Evolutionary conservation across 2,113 vertebrate species (phyloP).

Genomic region (Anguilla japonica): DNA sequence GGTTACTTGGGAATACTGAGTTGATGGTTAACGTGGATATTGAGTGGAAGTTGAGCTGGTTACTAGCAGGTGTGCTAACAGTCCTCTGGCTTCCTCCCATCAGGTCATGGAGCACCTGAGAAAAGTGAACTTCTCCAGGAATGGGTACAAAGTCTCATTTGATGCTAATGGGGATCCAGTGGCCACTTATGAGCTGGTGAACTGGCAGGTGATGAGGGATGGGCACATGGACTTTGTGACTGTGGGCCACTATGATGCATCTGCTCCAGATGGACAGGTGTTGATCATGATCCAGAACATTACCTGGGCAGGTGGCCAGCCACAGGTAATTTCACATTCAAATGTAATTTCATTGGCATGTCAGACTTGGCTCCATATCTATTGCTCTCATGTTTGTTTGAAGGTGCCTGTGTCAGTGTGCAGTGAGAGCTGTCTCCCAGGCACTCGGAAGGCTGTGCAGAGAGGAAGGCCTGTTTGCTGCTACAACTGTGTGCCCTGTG

Average conservation of each 20-base stretch:
- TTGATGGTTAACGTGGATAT: too few relatives aligned
- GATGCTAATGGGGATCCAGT: constrained; percentile 64
- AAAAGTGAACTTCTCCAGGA: constrained; percentile 52
- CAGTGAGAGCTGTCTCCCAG: constrained; percentile 56
- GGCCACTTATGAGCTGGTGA: constrained; percentile 62
- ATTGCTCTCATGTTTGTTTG: background rate
- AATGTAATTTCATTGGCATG: too few relatives aligned
- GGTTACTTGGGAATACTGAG: too few relatives aligned
- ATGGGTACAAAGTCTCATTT: constrained; percentile 60
- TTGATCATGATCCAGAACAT: constrained; percentile 19
- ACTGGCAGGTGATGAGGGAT: constrained; percentile 47
- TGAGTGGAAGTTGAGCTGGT: background rate
- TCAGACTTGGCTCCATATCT: background rate
- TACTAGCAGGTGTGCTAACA: background rate
- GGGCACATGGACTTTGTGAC: too few relatives aligned
- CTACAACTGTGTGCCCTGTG: constrained; percentile 61
- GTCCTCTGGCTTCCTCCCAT: too few relatives aligned
- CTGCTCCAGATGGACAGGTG: constrained; percentile 39
- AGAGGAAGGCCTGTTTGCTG: constrained; percentile 64
- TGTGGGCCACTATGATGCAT: too few relatives aligned
- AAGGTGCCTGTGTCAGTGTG: constrained; percentile 65
- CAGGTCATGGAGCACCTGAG: constrained; percentile 42
- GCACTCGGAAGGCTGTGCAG: constrained; percentile 59
- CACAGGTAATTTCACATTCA: too few relatives aligned
- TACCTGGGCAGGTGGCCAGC: too few relatives aligned